Percentiles rank a stretch among this genome's conserved stretches.
phyloP scores from a whole-genome alignment of 2,113 vertebrate species.

The Sapayoa aenigma region DNA sequence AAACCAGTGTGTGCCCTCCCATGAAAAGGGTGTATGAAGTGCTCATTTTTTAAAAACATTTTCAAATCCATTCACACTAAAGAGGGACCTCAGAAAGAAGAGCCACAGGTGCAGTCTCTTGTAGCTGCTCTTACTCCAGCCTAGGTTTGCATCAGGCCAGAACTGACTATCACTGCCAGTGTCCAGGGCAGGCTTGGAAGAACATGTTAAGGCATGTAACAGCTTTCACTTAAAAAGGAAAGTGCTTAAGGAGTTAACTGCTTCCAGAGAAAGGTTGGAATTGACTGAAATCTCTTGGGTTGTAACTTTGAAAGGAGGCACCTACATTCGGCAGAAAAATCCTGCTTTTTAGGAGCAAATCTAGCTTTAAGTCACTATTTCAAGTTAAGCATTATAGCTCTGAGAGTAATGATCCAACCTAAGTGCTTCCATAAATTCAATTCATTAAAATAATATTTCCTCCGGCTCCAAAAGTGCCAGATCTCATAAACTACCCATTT shows the following conservation, averaged over 20 bases:
- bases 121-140: background rate
- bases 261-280: background rate
- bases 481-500: constrained; percentile 15
- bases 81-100: background rate
- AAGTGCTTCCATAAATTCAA: constrained; percentile 31
- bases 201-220: accelerated
- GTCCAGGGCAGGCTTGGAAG: background rate
- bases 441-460: constrained; percentile 51
- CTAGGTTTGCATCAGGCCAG: background rate
- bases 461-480: background rate
- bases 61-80: background rate
- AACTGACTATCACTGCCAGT: accelerated
- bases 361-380: constrained; percentile 13
- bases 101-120: accelerated
- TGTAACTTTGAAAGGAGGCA: background rate
- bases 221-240: background rate
- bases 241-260: background rate
- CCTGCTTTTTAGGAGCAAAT: background rate
- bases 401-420: constrained; percentile 25
- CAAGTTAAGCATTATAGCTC: background rate
- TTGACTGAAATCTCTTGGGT: background rate
- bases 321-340: background rate
- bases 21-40: background rate
- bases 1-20: background rate
- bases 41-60: background rate